Evolutionary conservation across 2,797 vertebrate species (phyloP), one percentile per base, ranked within the genome.

Genomic region (Anabacerthia variegaticeps): DNA sequence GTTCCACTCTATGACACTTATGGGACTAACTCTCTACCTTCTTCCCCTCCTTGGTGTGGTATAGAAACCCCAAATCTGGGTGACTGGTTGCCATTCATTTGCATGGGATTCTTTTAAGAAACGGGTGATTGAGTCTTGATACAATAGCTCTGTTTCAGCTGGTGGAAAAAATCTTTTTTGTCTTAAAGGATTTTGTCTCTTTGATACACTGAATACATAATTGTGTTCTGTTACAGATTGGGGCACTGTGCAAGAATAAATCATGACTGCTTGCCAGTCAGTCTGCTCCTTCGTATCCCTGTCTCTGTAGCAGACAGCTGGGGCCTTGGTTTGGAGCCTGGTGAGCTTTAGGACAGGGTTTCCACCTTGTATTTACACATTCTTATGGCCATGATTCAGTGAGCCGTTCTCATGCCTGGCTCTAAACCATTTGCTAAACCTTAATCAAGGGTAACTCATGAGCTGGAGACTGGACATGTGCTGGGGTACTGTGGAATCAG

Each of bases 211-310:
- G 54, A 68, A 58, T 63, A 39, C 0, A 0, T 61, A 81, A 86
- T 81, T 72, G 34, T 46, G 34, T 71, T 91, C 39, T 72, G 17
- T 81, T 81, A 86, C 32, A 52, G 67, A 73, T 1, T 3, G 4
- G 65, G 49, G 19, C 46, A 59, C 32, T 36, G 22, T 41, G 34
- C 3, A 6, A 69, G 82, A 88, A 59, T 34, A 82, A 78, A 81
- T 16, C 1, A 0, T 1, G 1, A 4, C 37, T 36, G 5, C 59
- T 88, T 37, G 34, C 37, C 41, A 55, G 27, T 46, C 56, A 1
- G 17, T 69, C 37, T 76, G 15, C 30, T 91, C 44, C 37, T 69
- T 81, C 44, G 28, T 65, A 12, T 54, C 23, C 55, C 18, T 24
- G 27, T 54, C 54, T 74, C 71, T 24, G 26, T n/a, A 74, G 37